Evolutionary conservation across 2,888 invertebrate genomes (phyloP), one percentile per base, ranked within the genome.

Genomic region (Dorcus hopei): DNA sequence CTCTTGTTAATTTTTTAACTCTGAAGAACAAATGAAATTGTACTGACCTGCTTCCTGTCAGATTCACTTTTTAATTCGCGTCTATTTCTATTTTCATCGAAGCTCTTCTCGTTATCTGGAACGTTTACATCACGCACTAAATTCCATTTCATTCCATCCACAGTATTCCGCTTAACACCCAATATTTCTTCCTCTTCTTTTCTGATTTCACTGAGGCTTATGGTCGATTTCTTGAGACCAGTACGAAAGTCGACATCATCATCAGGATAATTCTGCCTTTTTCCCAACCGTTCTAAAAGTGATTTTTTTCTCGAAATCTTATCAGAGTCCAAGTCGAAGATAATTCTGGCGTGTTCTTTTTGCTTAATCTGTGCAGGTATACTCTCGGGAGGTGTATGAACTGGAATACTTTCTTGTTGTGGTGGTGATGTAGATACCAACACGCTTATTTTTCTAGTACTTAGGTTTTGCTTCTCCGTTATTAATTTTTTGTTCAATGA

Each of bases 241-340:
- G 49, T 45, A 19, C 52, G 47, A 49, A 54, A 54, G 43, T 49
- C 54, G 3, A 52, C 9, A 8, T 48, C 47, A 6, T 61, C 61
- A 5, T 58, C 54, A 40, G 61, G 49, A 59, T 65, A 19, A 52
- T 54, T 38, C 33, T 66, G 54, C 57, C 72, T 74, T 58, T 76
- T 73, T 1, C 83, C 83, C 42, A 83, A 71, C 38, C 83, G 76
- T 50, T 82, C 80, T 59, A 80, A 75, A 14, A 82, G 76, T 0
- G 83, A 80, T 11, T 72, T 73, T 59, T 74, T 73, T 33, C 26
- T 33, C 0, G 65, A 59, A 41, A 61, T 39, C 14, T 49, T 61
- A 33, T 64, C 61, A 41, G 54, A 63, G 53, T 68, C 62, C 40
- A 57, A 59, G 49, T 69, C 66, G 62, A 72, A 73, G 11, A 68